Evolutionary conservation across 2,888 invertebrate genomes (phyloP).

Genomic region (Allacma fusca): DNA sequence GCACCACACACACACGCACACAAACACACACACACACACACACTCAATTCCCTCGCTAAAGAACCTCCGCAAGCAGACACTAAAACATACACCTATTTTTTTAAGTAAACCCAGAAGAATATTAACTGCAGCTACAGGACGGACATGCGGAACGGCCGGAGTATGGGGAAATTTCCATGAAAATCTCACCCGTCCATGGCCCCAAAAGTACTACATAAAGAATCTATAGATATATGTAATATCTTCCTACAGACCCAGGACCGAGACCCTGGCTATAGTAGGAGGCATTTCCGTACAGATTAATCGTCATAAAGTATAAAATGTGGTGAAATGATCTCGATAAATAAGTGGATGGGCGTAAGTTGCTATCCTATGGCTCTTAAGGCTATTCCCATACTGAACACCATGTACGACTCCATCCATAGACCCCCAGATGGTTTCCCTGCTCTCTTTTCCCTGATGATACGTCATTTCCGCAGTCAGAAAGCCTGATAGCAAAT

Average conservation of each 20-base stretch:
- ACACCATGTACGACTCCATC: too few relatives aligned
- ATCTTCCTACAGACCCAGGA: background rate
- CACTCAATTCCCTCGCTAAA: too few relatives aligned
- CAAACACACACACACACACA: too few relatives aligned
- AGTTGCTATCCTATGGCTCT: background rate
- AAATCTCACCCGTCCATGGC: background rate
- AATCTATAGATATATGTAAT: background rate
- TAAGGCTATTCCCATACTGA: too few relatives aligned
- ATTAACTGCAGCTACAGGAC: background rate
- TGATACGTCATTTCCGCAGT: constrained; percentile 32
- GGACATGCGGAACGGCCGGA: too few relatives aligned
- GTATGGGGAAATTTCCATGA: background rate
- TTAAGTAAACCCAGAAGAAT: background rate
- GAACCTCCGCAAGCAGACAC: background rate
- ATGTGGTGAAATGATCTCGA: constrained; percentile 38
- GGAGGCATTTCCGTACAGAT: background rate
- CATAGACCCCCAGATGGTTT: constrained; percentile 12
- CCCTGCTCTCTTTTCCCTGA: constrained; percentile 20
- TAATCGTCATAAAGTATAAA: constrained; percentile 30
- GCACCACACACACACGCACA: too few relatives aligned
- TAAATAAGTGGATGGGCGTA: constrained; percentile 38
- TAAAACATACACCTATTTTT: background rate
- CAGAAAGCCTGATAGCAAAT: constrained; percentile 18
- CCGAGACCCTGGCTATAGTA: background rate
- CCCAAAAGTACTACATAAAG: background rate